phyloP scores from a whole-genome alignment of 92 coral and sea anemone species.

The Paragorgia papillata region DNA sequence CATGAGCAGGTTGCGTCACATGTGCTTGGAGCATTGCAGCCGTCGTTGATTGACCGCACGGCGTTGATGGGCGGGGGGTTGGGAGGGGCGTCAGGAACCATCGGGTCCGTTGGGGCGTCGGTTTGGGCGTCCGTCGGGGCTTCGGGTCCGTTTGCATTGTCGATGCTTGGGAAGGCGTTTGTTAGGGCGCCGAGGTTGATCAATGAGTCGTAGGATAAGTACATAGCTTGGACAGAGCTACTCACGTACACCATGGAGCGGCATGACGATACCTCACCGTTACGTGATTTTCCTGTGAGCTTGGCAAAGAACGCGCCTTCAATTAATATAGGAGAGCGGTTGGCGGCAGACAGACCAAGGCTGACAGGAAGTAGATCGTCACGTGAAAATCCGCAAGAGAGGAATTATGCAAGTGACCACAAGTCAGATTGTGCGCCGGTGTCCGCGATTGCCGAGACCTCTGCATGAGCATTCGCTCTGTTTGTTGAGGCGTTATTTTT shows the following conservation, averaged over 20 bases:
- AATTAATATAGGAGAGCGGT: slow-evolving; percentile 81
- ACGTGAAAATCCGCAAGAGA: slow-evolving; percentile 58
- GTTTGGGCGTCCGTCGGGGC: no score
- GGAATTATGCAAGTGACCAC: slow-evolving; percentile 62
- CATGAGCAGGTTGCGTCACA: slow-evolving; percentile 46
- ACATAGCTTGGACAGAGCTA: slow-evolving; percentile 64
- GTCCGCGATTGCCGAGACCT: slow-evolving; percentile 60
- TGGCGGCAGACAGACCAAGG: slow-evolving; percentile 66
- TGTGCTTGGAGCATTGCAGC: slow-evolving; percentile 40
- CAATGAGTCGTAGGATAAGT: slow-evolving; percentile 67
- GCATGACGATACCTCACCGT: slow-evolving; percentile 57
- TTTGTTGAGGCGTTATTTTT: no score
- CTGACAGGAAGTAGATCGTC: slow-evolving; percentile 50
- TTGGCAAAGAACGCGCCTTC: slow-evolving; percentile 77
- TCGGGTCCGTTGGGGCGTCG: background rate
- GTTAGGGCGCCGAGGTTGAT: slow-evolving; percentile 65
- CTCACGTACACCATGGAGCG: slow-evolving; percentile 71
- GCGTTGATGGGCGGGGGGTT: no score
- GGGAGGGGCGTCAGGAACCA: no score
- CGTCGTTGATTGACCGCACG: slow-evolving; percentile 51
- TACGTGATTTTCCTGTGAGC: slow-evolving; percentile 45
- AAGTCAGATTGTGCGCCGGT: slow-evolving; percentile 62
- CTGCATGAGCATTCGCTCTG: slow-evolving; percentile 36
- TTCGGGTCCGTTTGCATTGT: background rate
- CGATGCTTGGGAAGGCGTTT: slow-evolving; percentile 45